Percentiles rank a stretch among this genome's conserved stretches.
Evolutionary conservation across 2,797 vertebrate species (phyloP).

Genomic region (Aeoliscus strigatus): DNA sequence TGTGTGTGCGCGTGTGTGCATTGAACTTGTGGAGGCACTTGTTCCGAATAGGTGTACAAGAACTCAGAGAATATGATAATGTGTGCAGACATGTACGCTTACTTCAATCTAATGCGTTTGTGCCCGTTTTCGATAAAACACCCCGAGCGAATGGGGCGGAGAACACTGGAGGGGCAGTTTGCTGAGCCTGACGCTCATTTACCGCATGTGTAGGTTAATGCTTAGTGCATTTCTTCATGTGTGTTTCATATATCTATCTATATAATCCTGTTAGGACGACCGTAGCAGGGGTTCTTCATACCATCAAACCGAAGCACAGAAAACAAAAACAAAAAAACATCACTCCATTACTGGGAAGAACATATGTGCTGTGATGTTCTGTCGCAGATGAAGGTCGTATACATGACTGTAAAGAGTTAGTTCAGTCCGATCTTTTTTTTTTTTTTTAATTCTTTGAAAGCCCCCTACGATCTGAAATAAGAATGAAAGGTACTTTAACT

Average conservation of each 20-base stretch:
- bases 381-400: constrained; percentile 53
- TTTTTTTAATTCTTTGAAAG: constrained; percentile 15
- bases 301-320: constrained; percentile 55
- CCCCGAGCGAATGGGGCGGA: constrained; percentile 4
- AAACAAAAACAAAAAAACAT: constrained; percentile 16
- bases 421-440: no score
- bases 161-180: constrained; percentile 12
- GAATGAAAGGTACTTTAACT: constrained; percentile 43
- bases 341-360: constrained; percentile 16
- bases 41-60: constrained; percentile 43
- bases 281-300: constrained; percentile 6
- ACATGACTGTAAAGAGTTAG: no score
- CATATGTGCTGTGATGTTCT: constrained; percentile 41
- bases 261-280: constrained; percentile 10
- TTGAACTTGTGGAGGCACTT: constrained; percentile 50
- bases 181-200: constrained; percentile 26
- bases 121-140: constrained; percentile 9
- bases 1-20: constrained; percentile 28
- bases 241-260: background rate
- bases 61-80: constrained; percentile 37
- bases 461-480: constrained; percentile 19
- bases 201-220: constrained; percentile 14
- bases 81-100: constrained; percentile 27
- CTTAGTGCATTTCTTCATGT: constrained; percentile 1
- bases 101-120: constrained; percentile 22